Evolutionary conservation across 2,888 invertebrate species (phyloP), one percentile per base, ranked within the genome.

Genomic region (Steinernema hermaphroditum): DNA sequence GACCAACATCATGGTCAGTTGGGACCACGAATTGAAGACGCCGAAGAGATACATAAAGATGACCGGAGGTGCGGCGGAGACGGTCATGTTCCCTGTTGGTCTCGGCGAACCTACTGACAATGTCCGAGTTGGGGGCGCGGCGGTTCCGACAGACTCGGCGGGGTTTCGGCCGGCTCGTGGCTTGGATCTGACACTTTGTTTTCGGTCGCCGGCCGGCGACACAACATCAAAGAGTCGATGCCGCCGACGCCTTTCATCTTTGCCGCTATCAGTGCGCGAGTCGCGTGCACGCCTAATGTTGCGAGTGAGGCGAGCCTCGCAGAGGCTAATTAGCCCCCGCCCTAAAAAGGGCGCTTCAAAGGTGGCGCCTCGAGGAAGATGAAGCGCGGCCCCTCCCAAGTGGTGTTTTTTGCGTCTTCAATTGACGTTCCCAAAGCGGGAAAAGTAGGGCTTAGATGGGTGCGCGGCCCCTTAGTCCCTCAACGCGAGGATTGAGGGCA

Each of bases 151-250:
- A 22, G 62, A 62, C 22, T 62, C 27, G 62, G 22, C 62, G 27
- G 62, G 34, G 62, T 32, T 62, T 32, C 62, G 62, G 29, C 16
- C 6, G 32, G 32, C 32, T 14, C 62, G 29, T 32, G 62, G 29
- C 32, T 32, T 16, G 62, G 62, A 62, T 62, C 62, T 34, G 62
- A 62, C 62, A 62, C 62, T 62, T 62, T 62, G 62, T 62, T 62
- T 62, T 62, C 62, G 62, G 62, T 54, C 54, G 54, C 54, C 54
- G 24, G 54, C 54, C 54, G 54, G 32, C 62, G 62, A 62, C 62
- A 62, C 29, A 62, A 62, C 62, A 62, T 62, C 62, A 62, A 62
- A 62, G 62, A 62, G 62, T 62, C 62, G 62, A 62, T 62, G 62
- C 62, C 62, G 62, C 62, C 62, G 62, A 32, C 62, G 62, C 62